These are phyloP conservation scores for Scolanthus callimorphus DNA, from an alignment of 92 coral and sea anemone genomes.

Conservation along the genomic window DNA sequence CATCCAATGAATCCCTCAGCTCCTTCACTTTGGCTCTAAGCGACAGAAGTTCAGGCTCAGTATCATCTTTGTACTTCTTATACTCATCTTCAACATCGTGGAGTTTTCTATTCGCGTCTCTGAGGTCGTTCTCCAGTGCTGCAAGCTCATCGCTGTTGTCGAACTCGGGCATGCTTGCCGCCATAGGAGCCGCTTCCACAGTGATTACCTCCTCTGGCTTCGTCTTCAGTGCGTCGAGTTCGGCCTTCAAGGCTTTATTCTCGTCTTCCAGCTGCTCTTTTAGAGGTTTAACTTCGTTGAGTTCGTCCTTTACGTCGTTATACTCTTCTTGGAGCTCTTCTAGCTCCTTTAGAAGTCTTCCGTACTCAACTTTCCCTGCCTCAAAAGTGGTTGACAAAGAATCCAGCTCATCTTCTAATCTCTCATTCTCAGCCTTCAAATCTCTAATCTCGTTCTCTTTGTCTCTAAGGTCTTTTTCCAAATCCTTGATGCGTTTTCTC, in stretches of 20 bases:
- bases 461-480: conserved; percentile 32
- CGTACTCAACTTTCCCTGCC: conserved; percentile 42
- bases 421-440: conserved; percentile 47
- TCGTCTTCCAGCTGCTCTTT: conserved; percentile 18
- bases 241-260: conserved; percentile 11
- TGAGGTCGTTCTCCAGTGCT: conserved; percentile 42
- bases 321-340: conserved; percentile 24
- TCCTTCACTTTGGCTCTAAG: neutral
- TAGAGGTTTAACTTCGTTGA: conserved; percentile 19
- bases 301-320: conserved; percentile 7
- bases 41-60: neutral
- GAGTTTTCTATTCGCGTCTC: conserved; percentile 37
- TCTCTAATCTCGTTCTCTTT: conserved; percentile 48
- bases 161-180: conserved; percentile 21
- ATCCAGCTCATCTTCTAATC: conserved; percentile 41
- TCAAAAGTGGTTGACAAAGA: conserved; percentile 40
- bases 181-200: conserved; percentile 9
- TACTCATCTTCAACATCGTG: conserved; percentile 15
- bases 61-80: neutral
- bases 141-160: conserved; percentile 18
- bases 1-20: neutral
- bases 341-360: conserved; percentile 13
- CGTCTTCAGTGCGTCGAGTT: conserved; percentile 23
- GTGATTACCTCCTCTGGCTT: conserved; percentile 1
- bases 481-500: conserved; percentile 35